Percentiles rank a stretch among this genome's conserved stretches.
phyloP scores from a whole-genome alignment of 2,113 vertebrate genomes.

The Athene noctua region DNA sequence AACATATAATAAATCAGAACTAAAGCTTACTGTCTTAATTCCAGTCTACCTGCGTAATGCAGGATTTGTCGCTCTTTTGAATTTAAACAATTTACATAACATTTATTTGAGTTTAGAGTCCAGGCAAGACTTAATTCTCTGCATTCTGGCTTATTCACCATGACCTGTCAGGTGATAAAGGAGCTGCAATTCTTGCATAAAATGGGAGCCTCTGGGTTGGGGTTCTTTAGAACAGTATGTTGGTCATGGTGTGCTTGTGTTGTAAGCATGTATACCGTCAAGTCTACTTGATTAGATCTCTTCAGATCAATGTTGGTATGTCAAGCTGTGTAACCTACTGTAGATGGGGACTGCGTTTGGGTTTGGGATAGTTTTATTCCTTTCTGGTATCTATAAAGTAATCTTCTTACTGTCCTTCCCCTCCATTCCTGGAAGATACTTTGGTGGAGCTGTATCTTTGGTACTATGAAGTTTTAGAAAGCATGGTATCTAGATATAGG shows the following conservation, averaged over 20 bases:
- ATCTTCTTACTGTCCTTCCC: not conserved
- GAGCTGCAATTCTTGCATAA: not conserved
- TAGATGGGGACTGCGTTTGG: not conserved
- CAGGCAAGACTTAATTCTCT: not conserved
- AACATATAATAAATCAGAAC: conserved; percentile 2
- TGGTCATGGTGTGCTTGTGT: not conserved
- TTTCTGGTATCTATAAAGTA: not conserved
- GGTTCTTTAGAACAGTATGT: not conserved
- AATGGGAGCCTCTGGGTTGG: not conserved
- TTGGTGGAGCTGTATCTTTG: not conserved
- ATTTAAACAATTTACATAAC: not conserved
- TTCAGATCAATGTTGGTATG: not conserved
- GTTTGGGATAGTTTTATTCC: not conserved
- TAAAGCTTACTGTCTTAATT: not conserved
- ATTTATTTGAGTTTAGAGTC: not conserved
- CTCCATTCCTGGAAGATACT: not conserved
- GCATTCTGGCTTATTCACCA: not conserved
- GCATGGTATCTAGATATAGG: not conserved
- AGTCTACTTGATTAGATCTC: not conserved
- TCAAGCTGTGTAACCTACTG: not conserved
- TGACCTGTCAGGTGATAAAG: not conserved
- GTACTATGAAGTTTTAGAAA: not conserved
- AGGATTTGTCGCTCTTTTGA: not conserved
- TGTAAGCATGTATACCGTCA: not conserved
- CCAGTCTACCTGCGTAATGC: not conserved